Evolutionary conservation across 1,140 invertebrate genomes (phyloP), one percentile per base, ranked within the genome.

Genomic region (Platorchestia sp.): DNA sequence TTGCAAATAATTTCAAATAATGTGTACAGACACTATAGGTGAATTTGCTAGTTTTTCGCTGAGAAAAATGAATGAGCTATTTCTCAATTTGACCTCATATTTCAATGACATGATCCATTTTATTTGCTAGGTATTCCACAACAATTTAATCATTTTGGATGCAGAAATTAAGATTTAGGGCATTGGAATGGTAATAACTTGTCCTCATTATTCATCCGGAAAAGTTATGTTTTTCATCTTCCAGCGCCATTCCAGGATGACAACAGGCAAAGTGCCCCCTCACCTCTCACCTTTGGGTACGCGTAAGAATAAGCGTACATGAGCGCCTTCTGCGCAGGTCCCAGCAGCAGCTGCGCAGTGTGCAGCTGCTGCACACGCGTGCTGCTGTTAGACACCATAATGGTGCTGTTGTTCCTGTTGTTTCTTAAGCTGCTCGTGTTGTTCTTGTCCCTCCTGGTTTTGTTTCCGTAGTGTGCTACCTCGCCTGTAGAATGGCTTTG

Each of bases 311-410:
- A 36, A 0, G 91, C 91, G 91, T 93, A 93, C 43, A 93, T 44
- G 43, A 93, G 45, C 7, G 45, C 91, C 43, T 45, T 44, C 91
- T 93, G 91, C 3, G 91, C 91, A 47, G 91, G 91, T 3, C 91
- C 91, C 6, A 44, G 45, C 44, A 93, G 91, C 43, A 93, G 91
- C 45, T 93, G 91, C 40, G 91, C 91, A 10, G 43, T 93, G 91
- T 93, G 91, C 91, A 93, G 91, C 91, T 93, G 91, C 91, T 93
- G 91, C 91, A 93, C 91, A 44, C 91, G 91, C 0, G 40, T 40
- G 45, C 43, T 45, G 91, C 91, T 93, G 16, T 44, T 93, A 19
- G 45, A 45, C 91, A 93, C 91, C 91, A 93, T 93, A 27, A 75
- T 75, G 14, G 14, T 75, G 59, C 27, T 75, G 59, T 36, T 14